Evolutionary conservation across 2,113 vertebrate genomes (phyloP), one percentile per base, ranked within the genome.

Genomic region (Scomber japonicus): DNA sequence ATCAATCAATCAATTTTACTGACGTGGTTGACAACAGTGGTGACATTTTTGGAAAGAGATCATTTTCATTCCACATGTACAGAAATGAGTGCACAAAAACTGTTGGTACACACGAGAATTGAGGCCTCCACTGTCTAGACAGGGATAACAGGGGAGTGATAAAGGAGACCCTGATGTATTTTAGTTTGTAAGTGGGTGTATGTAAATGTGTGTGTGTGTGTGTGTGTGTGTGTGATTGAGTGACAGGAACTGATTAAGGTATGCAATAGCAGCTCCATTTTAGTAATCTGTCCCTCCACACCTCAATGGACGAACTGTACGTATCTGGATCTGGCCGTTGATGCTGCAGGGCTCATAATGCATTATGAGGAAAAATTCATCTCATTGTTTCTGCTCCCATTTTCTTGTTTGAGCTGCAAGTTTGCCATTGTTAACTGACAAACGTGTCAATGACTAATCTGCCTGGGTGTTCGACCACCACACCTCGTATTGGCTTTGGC

Each of bases 361-460:
- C 81, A 64, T 66, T 68, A 84, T 63, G 61, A 88, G 74, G 65
- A 60, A 40, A 75, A 75, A 90, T 87, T 70, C 62, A 72, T 85
- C 80, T 87, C 66, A 83, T 86, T 80, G 85, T 90, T 86, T 92
- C 87, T 67, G 69, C 66, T 87, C 67, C 60, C 64, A 44, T 91
- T 91, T 83, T 78, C 62, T 78, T 67, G 69, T 75, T 80, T 78
- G 86, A 83, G 81, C 82, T 14, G 63, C 74, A 10, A 54, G 11
- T 88, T 67, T 57, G 63, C 82, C 83, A 87, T 90, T 92, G 91
- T 93, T 91, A 90, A 83, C 84, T 86, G 90, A 90, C 87, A 84
- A 82, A 92, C 73, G 88, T 92, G 92, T 91, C 93, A 92, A 86
- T 94, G 92, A 92, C 83, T 91, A 92, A 92, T 92, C 92, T 92